Evolutionary conservation across 2,888 invertebrate genomes (phyloP), one percentile per base, ranked within the genome.

Genomic region (Microctonus brassicae): DNA sequence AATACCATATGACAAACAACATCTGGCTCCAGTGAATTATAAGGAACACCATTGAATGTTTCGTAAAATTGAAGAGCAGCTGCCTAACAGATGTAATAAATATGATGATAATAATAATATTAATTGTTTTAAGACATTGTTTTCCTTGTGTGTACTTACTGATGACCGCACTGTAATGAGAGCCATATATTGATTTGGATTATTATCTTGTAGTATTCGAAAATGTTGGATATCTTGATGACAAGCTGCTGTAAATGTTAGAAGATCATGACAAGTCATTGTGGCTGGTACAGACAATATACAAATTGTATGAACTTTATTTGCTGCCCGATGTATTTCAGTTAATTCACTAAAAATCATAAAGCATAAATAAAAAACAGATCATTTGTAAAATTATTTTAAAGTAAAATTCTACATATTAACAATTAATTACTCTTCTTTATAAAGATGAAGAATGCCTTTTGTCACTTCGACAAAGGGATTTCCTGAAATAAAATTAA

Each of bases 101-200:
- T 47, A 36, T 7, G 11, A 65, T 6, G 13, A 65, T 39, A 2
- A 39, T n/a, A 4, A 33, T n/a, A 58, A 55, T 33, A 13, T 57
- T 13, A 4, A 22, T 52, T 58, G 17, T 61, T 10, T 60, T 42
- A 42, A 4, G 29, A 20, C 34, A 10, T 69, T n/a, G 52, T 70
- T 4, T 55, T 17, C 64, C 29, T 36, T 71, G n/a, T n/a, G 11
- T 47, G 34, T 47, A 77, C 79, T 78, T 79, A 84, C 87, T 17
- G 83, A 80, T 69, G 84, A 82, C 34, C 82, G 81, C 55, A 84
- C 98, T 90, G 96, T 97, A 42, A 99, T 89, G 26, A 99, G 89
- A 55, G 97, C 96, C 98, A 99, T 99, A 84, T 98, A 99, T 86
- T 98, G 97, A 88, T 99, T 98, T 0, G 98, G 97, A 22, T 93